phyloP scores from a whole-genome alignment of 2,797 vertebrate species.

The Lacerta viridis region DNA sequence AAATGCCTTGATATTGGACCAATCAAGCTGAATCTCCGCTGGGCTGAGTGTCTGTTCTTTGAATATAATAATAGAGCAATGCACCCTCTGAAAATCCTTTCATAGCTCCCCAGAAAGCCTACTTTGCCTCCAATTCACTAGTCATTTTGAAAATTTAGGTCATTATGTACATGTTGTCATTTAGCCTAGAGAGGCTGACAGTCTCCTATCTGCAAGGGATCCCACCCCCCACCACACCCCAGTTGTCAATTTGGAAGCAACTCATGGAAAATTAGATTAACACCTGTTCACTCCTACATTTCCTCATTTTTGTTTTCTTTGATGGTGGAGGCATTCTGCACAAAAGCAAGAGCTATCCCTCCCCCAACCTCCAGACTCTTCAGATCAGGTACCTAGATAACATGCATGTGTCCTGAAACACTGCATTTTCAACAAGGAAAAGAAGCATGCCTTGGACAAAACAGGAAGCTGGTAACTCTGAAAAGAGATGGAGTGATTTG shows the following conservation, averaged over 20 bases:
- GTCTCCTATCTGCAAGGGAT: neutral
- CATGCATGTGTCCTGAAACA: neutral
- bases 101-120: neutral
- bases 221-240: neutral
- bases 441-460: neutral
- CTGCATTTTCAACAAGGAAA: neutral
- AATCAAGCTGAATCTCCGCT: neutral
- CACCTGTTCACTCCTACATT: neutral
- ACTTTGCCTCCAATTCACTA: neutral
- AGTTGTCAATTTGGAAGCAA: neutral
- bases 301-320: neutral
- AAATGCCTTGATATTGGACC: neutral
- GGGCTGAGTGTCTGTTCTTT: neutral
- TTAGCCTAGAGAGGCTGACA: neutral
- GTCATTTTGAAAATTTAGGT: neutral
- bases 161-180: neutral
- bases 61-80: neutral
- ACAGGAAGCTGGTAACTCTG: neutral
- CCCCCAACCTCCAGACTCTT: neutral
- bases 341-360: accelerated
- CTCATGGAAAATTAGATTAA: neutral
- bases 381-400: neutral
- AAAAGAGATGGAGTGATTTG: neutral
- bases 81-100: neutral
- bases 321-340: accelerated